Base-by-base conservation (phyloP, 2,888 invertebrate genomes). In the Apotomis capreana region DNA sequence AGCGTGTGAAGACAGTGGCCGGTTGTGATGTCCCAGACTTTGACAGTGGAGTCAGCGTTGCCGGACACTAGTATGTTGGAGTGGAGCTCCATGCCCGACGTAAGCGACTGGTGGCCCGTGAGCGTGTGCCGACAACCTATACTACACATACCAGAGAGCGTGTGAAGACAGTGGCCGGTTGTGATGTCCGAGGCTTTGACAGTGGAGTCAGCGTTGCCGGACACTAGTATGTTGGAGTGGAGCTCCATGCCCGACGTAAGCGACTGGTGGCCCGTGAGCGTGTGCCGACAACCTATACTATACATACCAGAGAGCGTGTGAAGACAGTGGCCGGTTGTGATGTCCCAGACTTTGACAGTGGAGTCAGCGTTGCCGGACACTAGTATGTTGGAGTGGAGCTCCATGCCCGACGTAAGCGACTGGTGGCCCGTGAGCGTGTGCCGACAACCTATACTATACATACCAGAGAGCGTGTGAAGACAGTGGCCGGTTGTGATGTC, bases 331-430 rank as follows among this genome's bases (percentile, higher is more conserved):
- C 99, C 99, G 12, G 97, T 98, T 60, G 97, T 96, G 80, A 99
- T 99, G 89, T 99, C 99, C 99, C 99, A 99, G 46, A 99, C 99
- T 93, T 99, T 99, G 75, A 99, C 99, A 0, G 99, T 99, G 36
- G 99, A 99, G 92, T 99, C 99, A 2, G 99, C 99, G 89, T 99
- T 99, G 49, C 99, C 99, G 0, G 99, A 99, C 15, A 99, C 99
- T 58, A 99, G 94, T 77, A 99, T 98, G 86, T 99, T 98, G 84
- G 99, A 98, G 76, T 97, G 95, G 52, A 99, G 91, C 86, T 98
- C 98, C 98, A 99, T 99, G 60, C 99, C 99, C 0, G 98, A 98
- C 0, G 99, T 99, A 13, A 99, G 95, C 15, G 98, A 99, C 91
- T 99, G 99, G 90, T 99, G 99, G 12, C 99, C 99, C 93, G 98